Base-by-base conservation (phyloP, 2,113 vertebrate genomes). In the Oryzias javanicus region DNA sequence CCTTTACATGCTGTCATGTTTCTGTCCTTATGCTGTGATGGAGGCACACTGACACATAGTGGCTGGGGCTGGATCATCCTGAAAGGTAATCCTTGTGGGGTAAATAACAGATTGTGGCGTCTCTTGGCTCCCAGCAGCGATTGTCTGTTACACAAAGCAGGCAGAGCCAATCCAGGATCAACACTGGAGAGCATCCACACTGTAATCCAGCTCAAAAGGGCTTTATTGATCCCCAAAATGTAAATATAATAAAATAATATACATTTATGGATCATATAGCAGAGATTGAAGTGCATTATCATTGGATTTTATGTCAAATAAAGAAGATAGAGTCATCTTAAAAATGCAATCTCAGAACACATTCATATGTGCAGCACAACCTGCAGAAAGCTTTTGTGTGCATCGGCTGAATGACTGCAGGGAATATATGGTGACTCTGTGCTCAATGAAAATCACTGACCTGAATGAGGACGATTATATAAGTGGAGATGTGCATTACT, bases 371-470 rank as follows among this genome's bases (percentile, higher is more conserved):
- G 42, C 60, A 69, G 55, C 61, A 55, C 27, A 22, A 42, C 27
- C 27, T 29, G 69, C 49, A 40, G 27, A 74, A 48, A 42, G 50
- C 29, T 18, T 55, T 57, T 73, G 67, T 60, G 50, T 70, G 57
- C 59, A 20, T 66, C 65, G 25, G 59, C 67, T 44, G 47, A 66
- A 59, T 74, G 66, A 63, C 85, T 74, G 51, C 70, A 69, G 82
- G 78, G 78, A 64, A 22, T 55, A 12, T 53, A 60, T 41, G 46
- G 35, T 73, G 59, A 56, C 61, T 62, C 61, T 61, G 64, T 56
- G 77, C 72, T 85, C 81, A 84, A 81, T 80, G 76, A 87, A 75
- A 87, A 84, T 59, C 82, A 82, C 80, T 90, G 87, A 91, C 85
- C 89, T 83, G 85, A 72, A 90, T 87, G 59, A 79, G 78, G 74